Conservation (phyloP, 2,113 vertebrate genomes). For the Antechinus stuartii region DNA sequence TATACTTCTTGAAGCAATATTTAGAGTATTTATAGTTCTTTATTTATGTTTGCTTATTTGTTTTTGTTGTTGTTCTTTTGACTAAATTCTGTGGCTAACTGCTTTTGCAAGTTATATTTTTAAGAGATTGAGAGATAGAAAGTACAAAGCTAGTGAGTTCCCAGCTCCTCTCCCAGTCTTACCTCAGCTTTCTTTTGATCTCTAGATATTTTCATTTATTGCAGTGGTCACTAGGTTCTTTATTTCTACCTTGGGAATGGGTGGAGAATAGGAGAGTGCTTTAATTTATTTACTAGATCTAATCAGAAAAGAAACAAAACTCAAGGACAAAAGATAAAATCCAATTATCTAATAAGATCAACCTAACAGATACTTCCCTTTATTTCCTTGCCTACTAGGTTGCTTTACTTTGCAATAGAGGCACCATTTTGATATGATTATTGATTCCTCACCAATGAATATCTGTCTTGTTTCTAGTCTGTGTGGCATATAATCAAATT, state of each 20-base stretch:
- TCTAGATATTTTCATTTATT: not conserved
- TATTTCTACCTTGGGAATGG: not conserved
- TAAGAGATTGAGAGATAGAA: not conserved
- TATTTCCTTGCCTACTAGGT: not conserved
- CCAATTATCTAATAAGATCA: not conserved
- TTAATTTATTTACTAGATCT: not conserved
- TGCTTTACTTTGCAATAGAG: not conserved
- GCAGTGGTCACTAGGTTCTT: not conserved
- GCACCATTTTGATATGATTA: not conserved
- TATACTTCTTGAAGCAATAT: not conserved
- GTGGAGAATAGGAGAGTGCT: not conserved
- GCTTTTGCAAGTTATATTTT: not conserved
- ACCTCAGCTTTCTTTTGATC: not conserved
- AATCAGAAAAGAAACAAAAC: not conserved
- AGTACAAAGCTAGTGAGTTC: not conserved
- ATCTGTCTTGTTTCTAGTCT: not conserved
- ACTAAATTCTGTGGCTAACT: not conserved
- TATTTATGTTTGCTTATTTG: not conserved
- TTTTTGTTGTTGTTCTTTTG: not conserved
- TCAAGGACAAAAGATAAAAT: not conserved
- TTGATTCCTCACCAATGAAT: not conserved
- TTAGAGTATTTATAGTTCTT: not conserved
- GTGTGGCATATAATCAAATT: not conserved
- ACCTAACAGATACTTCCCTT: not conserved
- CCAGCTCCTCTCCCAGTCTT: not conserved